Conservation (phyloP, 30 jellyfish, hydroid and myxozoan genomes). For the Chrysaora quinquecirrha region DNA sequence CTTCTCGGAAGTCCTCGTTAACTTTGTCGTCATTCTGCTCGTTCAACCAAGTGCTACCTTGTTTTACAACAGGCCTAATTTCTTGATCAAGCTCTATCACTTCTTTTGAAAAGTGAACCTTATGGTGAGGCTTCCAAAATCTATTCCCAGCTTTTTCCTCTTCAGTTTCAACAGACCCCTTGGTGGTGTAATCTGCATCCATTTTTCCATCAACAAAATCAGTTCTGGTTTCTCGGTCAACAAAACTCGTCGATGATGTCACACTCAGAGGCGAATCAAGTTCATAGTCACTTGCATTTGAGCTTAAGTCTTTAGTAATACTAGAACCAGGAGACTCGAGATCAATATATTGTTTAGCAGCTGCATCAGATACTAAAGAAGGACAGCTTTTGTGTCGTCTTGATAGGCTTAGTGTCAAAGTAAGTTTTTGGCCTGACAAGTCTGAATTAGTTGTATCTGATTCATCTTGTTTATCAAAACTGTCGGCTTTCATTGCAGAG, state of each 20-base stretch:
- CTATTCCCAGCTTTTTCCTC: not conserved
- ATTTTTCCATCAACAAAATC: not conserved
- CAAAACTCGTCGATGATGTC: slow-evolving; percentile 45
- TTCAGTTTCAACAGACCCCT: not conserved
- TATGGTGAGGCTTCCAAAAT: not conserved
- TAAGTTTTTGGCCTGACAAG: not conserved
- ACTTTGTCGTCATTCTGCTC: too few relatives aligned
- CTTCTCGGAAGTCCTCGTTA: too few relatives aligned
- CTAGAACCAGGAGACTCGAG: slow-evolving; percentile 11
- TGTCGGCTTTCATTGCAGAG: too few relatives aligned
- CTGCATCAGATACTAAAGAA: slow-evolving; percentile 13
- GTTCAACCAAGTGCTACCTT: too few relatives aligned
- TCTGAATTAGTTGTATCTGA: not conserved
- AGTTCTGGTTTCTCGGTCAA: not conserved
- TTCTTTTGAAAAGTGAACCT: not conserved
- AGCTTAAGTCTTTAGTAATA: slow-evolving; percentile 13
- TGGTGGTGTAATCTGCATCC: not conserved
- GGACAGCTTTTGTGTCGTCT: slow-evolving; percentile 66
- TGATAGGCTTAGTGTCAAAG: not conserved
- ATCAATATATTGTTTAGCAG: slow-evolving; percentile 1
- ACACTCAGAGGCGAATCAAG: slow-evolving; percentile 31
- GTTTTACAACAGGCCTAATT: too few relatives aligned
- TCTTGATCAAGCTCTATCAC: not conserved
- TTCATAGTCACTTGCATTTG: slow-evolving; percentile 40
- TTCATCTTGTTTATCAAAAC: not conserved